Evolutionary conservation across 2,888 invertebrate species (phyloP), one percentile per base, ranked within the genome.

Genomic region (Pachliopta kotzebuea): DNA sequence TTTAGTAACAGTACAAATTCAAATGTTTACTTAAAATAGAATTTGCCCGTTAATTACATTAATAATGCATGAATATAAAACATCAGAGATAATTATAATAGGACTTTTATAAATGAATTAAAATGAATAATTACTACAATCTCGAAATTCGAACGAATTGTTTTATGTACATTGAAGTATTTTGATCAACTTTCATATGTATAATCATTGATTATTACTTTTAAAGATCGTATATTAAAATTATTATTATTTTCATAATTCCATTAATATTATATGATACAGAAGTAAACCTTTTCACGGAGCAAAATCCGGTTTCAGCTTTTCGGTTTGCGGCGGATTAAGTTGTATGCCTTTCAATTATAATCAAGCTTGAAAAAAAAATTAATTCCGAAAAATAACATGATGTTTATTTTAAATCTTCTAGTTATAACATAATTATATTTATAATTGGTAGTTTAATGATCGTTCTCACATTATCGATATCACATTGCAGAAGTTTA

Each of bases 31-130:
- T 65, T 61, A 58, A 61, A 57, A 57, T 49, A 61, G 65, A 65
- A 61, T 57, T 49, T 52, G 58, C 54, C 49, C 54, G 54, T 52
- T 57, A 65, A 65, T 65, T 65, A 50, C 65, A 65, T 65, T 65
- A 65, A 61, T 65, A 54, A 61, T 65, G 57, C 65, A 65, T 65
- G 61, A 65, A 65, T 60, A 61, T 14, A 37, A 37, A 37, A 37
- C 14, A 31, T 11, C 31, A 31, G 11, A 31, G 37, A 17, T 53
- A 58, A 65, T 65, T n/a, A 58, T 49, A 49, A 31, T 21, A 52
- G 1, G 11, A 45, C 50, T 14, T 56, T 56, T 37, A 21, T 52
- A 52, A 21, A 21, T 52, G 20, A 52, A 6, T 45, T 18, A 18
- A n/a, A n/a, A 6, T 4, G 3, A 45, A 6, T 18, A 18, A 45